These are phyloP conservation scores for Cordilura impudica DNA, from an alignment of 2,888 invertebrate species.

Conservation along the genomic window DNA sequence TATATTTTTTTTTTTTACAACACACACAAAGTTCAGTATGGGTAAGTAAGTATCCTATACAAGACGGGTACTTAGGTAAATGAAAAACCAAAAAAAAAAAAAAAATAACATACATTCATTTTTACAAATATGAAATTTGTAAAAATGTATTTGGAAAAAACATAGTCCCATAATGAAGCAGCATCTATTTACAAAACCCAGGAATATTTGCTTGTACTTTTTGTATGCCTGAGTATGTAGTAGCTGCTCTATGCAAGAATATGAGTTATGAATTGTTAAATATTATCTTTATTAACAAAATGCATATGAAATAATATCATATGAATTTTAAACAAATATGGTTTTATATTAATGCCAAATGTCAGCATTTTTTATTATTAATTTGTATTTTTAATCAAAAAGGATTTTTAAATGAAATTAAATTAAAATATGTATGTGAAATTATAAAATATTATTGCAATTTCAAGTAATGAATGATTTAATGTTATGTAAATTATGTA, in stretches of 20 bases:
- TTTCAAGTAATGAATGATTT: too few relatives aligned
- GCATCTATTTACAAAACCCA: not conserved
- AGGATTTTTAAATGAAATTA: not conserved
- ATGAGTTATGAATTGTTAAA: conserved; percentile 60
- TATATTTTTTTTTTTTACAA: not conserved
- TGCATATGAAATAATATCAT: conserved; percentile 50
- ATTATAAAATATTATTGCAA: too few relatives aligned
- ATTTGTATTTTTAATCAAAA: conserved; percentile 14
- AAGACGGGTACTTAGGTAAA: conserved; percentile 58
- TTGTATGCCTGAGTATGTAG: conserved; percentile 3
- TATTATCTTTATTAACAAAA: conserved; percentile 46
- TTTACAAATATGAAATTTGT: too few relatives aligned
- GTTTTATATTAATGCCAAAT: not conserved
- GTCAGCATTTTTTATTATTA: conserved; percentile 9
- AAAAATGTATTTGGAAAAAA: conserved; percentile 51
- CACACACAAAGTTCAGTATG: conserved; percentile 53
- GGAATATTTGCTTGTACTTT: conserved; percentile 38
- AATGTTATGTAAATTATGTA: too few relatives aligned
- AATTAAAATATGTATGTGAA: too few relatives aligned
- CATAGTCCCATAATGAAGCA: conserved; percentile 52
- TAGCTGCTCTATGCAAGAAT: conserved; percentile 23
- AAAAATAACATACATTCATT: too few relatives aligned
- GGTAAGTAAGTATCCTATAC: conserved; percentile 53
- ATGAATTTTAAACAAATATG: conserved; percentile 56
- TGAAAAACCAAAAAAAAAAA: conserved; percentile 40